phyloP scores from a whole-genome alignment of 2,888 invertebrate species.

The Azorinus chamasolen region DNA sequence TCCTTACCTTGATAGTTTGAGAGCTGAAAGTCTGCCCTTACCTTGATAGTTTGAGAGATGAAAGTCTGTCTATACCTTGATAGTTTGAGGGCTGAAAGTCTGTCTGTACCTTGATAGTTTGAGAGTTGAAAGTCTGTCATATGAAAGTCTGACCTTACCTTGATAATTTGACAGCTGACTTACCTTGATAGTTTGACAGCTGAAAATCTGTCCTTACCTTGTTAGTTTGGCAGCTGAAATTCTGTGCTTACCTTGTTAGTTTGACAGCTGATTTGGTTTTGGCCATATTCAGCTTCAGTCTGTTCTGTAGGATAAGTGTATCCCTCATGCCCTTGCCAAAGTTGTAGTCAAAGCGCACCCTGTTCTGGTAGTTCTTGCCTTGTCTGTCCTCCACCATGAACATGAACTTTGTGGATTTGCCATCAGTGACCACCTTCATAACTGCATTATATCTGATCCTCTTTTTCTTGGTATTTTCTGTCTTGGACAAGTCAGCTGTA shows the following conservation, averaged over 20 bases:
- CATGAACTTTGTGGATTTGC: conserved; percentile 35
- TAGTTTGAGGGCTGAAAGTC: too few relatives aligned
- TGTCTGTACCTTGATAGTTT: too few relatives aligned
- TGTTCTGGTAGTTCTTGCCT: conserved; percentile 43
- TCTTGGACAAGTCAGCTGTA: neutral
- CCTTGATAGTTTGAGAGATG: too few relatives aligned
- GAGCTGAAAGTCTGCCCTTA: too few relatives aligned
- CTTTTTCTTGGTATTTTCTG: conserved; percentile 37
- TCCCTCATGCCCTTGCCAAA: conserved; percentile 65
- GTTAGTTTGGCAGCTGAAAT: too few relatives aligned
- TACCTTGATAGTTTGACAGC: too few relatives aligned
- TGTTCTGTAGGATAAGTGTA: conserved; percentile 61
- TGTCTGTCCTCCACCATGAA: conserved; percentile 52
- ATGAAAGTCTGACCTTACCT: too few relatives aligned
- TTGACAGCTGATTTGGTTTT: conserved; percentile 55
- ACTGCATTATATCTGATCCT: conserved; percentile 43
- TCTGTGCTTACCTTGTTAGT: conserved; percentile 57
- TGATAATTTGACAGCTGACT: too few relatives aligned
- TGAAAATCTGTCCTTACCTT: too few relatives aligned
- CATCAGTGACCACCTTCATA: conserved; percentile 46
- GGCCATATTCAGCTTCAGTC: conserved; percentile 54
- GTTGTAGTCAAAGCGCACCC: conserved; percentile 66
- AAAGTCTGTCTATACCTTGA: too few relatives aligned
- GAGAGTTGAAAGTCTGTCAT: too few relatives aligned
- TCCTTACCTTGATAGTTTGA: too few relatives aligned